Base-by-base conservation (phyloP, 1,140 invertebrate genomes). In the Lordiphosa stackelbergi region DNA sequence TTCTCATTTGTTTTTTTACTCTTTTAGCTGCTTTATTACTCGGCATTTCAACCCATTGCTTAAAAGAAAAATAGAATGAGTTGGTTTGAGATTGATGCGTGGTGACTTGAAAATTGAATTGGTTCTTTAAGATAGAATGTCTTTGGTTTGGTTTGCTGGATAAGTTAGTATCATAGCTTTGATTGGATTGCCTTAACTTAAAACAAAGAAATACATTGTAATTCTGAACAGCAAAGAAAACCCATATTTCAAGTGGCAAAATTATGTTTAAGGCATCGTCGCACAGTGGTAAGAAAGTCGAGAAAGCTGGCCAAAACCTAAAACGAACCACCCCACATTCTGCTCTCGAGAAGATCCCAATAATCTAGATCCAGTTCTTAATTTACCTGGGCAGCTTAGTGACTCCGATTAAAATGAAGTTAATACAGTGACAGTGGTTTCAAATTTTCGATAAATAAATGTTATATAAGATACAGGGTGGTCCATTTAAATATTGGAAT, bases 1-100 rank as follows among this genome's bases (percentile, higher is more conserved):
- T 57, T 56, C 47, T 46, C 63, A 73, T 73, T 73, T 73, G 69
- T 73, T 68, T 59, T 79, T 55, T 19, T 53, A 59, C 55, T 68
- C 38, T 58, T 12, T 66, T 55, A 43, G 48, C 54, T 45, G 51
- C 35, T 55, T 41, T 55, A 46, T 40, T 45, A 36, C 49, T 47
- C 49, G 3, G 46, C 24, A 46, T 57, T 57, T 13, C 24, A 22
- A 24, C 37, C 49, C 48, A 43, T 59, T 59, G 22, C 19, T 48
- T 55, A 46, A 31, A 51, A 49, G 19, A 53, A 45, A 53, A 53
- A 41, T 28, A 22, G 19, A 36, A 52, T 16, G 40, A 31, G 16
- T 37, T 41, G 24, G 28, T 46, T 24, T 9, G 34, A 46, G 43
- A 46, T 46, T 46, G 43, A 46, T 46, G 11, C 19, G n/a, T 41